These are phyloP conservation scores for Sinotaia quadrata DNA, from an alignment of 2,888 invertebrate species.

Conservation along the genomic window DNA sequence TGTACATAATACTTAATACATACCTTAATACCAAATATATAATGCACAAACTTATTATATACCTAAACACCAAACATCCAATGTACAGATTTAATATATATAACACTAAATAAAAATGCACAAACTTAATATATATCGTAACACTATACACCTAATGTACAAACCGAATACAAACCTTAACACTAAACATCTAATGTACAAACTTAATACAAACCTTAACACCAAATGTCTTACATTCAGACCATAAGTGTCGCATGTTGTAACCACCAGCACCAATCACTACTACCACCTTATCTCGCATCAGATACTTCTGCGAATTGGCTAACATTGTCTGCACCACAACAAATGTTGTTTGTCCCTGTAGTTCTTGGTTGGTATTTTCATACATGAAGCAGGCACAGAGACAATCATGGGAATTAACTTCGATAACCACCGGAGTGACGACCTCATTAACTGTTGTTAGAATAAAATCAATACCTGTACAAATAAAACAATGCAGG, in stretches of 20 bases:
- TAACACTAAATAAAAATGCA: no score
- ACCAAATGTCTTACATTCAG: conserved; percentile 36
- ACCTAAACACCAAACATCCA: no score
- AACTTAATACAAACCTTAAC: conserved; percentile 38
- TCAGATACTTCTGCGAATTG: conserved; percentile 46
- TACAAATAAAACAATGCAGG: no score
- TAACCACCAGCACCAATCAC: conserved; percentile 47
- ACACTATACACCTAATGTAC: no score
- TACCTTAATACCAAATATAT: no score
- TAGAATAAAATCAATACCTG: conserved; percentile 49
- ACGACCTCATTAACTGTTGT: conserved; percentile 32
- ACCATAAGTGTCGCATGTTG: conserved; percentile 47
- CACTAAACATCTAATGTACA: no score
- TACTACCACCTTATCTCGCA: conserved; percentile 42
- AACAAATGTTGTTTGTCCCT: conserved; percentile 41
- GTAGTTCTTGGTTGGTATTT: conserved; percentile 27
- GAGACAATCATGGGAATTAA: conserved; percentile 55
- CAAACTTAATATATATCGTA: no score
- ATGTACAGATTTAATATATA: no score
- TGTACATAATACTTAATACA: no score
- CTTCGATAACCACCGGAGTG: conserved; percentile 49
- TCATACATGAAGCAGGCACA: conserved; percentile 47
- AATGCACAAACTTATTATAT: no score
- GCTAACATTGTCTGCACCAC: conserved; percentile 48
- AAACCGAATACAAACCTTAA: no score